Evolutionary conservation across 2,888 invertebrate genomes (phyloP), one percentile per base, ranked within the genome.

Genomic region (Portevinia maculata): DNA sequence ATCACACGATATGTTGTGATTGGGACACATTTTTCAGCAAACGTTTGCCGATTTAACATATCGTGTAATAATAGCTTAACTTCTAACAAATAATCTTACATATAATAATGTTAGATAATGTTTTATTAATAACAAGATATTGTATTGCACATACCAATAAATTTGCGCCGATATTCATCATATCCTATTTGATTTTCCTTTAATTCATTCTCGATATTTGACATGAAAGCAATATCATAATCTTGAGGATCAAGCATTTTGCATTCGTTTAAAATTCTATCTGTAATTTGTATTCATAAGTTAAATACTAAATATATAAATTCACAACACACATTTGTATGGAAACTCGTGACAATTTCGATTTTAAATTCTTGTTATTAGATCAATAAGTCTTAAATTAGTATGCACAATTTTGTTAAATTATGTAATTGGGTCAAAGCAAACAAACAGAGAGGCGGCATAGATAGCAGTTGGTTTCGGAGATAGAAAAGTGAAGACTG

Each of bases 151-250:
- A 32, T 78, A 70, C 76, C 76, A 62, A 78, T 78, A 57, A 78
- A 78, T n/a, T 62, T 70, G 1, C 62, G 55, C 11, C 76, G 76
- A 24, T 78, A 78, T 17, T 78, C 76, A 50, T 78, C 76, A 32
- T 78, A 78, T 28, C 62, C 70, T 37, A 78, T 70, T 9, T 62
- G 70, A 69, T 70, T 78, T 17, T 11, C 48, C 13, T 24, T 46
- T 17, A 78, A 57, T 32, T 13, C 53, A 11, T 34, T 48, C 1
- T 70, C 76, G 13, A 57, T 62, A 13, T 21, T 53, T 9, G 76
- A 21, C 3, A 44, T 48, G 13, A 70, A 50, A 32, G 17, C 11
- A 8, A 78, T 41, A 19, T 78, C 62, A 17, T 78, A 70, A 28
- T 78, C 76, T 39, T 70, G 48, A 3, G 41, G 55, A 57, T 55